Evolutionary conservation across 1,140 invertebrate genomes (phyloP).

Genomic region (Mylabris phalerata): DNA sequence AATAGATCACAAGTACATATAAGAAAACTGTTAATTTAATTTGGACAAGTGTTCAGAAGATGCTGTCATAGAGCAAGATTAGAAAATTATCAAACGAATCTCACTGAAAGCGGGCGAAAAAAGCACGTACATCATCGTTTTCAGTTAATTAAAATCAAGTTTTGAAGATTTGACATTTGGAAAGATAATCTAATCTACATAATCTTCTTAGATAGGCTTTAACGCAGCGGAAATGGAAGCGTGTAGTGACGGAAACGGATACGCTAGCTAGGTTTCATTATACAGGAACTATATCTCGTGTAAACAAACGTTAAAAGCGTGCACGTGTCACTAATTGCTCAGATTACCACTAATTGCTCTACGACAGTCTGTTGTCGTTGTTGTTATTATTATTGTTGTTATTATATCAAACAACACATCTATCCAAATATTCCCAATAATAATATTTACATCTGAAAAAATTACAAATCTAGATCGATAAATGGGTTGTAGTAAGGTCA

Average conservation of each 20-base stretch:
- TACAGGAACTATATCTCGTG: slow-evolving; percentile 16
- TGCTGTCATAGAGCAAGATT: too few relatives aligned
- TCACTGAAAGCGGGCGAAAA: too few relatives aligned
- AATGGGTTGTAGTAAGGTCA: too few relatives aligned
- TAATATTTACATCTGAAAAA: neutral
- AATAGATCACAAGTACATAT: too few relatives aligned
- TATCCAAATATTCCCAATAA: slow-evolving; percentile 7
- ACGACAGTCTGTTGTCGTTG: slow-evolving; percentile 7
- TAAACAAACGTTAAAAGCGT: slow-evolving; percentile 26
- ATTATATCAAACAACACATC: slow-evolving; percentile 8
- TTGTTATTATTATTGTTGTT: too few relatives aligned
- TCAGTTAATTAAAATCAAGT: too few relatives aligned
- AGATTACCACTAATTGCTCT: slow-evolving; percentile 23
- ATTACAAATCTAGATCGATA: too few relatives aligned
- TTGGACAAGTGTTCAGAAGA: too few relatives aligned
- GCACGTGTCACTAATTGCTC: slow-evolving; percentile 25
- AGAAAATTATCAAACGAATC: too few relatives aligned
- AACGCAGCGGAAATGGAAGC: slow-evolving; percentile 13
- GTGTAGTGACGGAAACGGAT: slow-evolving; percentile 15
- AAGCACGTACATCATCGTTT: too few relatives aligned
- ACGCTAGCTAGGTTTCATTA: slow-evolving; percentile 5
- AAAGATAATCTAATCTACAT: slow-evolving; percentile 10
- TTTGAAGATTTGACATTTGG: too few relatives aligned
- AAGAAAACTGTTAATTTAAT: too few relatives aligned
- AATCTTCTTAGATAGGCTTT: slow-evolving; percentile 12